phyloP scores from a whole-genome alignment of 1,140 invertebrate species.

The Phortica variegata region DNA sequence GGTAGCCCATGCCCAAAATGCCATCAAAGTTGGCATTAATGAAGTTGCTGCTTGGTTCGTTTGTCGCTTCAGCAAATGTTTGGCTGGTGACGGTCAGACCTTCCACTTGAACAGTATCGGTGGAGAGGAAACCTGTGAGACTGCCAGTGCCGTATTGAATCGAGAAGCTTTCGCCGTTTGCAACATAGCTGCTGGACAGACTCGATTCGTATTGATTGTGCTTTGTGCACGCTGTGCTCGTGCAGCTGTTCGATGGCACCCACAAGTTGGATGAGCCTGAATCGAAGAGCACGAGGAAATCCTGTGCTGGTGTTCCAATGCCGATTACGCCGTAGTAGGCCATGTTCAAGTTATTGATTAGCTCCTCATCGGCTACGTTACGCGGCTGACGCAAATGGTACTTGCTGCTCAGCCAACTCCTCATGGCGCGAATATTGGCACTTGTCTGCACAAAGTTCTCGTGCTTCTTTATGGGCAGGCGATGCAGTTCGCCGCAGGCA shows the following conservation, averaged over 20 bases:
- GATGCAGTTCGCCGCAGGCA: no score
- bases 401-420: no score
- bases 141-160: constrained; percentile 94
- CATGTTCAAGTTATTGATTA: constrained; percentile 90
- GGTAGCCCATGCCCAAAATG: constrained; percentile 87
- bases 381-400: no score
- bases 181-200: constrained; percentile 77
- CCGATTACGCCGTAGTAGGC: constrained; percentile 94
- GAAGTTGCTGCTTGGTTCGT: constrained; percentile 91
- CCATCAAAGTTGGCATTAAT: constrained; percentile 96
- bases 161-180: constrained; percentile 85
- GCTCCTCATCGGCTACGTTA: no score
- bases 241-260: constrained; percentile 94
- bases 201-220: constrained; percentile 91
- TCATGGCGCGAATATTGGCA: no score
- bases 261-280: constrained; percentile 98
- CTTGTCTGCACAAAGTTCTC: no score
- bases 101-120: constrained; percentile 72
- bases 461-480: no score
- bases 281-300: constrained; percentile 95
- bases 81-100: constrained; percentile 71
- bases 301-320: constrained; percentile 91
- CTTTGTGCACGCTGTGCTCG: constrained; percentile 75
- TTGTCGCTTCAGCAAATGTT: constrained; percentile 93
- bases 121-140: constrained; percentile 89